Conservation (phyloP, 2,797 vertebrate species). For the Myotis daubentonii region DNA sequence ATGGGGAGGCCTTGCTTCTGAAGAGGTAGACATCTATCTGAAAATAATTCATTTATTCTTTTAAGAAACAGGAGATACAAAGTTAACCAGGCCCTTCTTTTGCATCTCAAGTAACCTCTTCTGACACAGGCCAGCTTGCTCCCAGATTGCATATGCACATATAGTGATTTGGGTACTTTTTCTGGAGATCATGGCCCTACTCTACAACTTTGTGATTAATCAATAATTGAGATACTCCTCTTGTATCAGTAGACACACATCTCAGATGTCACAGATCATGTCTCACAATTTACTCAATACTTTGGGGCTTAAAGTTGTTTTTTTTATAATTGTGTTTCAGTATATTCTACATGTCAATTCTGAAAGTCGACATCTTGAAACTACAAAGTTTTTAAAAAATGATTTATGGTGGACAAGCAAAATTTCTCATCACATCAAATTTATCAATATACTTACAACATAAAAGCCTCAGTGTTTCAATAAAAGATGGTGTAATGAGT, state of each 20-base stretch:
- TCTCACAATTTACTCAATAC: background rate
- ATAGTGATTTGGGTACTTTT: background rate
- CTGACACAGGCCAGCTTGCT: background rate
- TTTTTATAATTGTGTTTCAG: background rate
- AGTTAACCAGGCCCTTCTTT: background rate
- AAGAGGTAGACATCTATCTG: background rate
- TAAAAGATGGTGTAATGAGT: constrained; percentile 5
- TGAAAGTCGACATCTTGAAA: constrained; percentile 3
- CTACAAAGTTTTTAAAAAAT: background rate
- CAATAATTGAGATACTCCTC: background rate
- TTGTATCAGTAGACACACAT: background rate
- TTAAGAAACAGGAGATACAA: constrained; percentile 1
- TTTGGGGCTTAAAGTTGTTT: constrained; percentile 11
- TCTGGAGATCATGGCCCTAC: background rate
- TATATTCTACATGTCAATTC: background rate
- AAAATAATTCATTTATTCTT: background rate
- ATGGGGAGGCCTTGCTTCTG: background rate
- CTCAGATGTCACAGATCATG: background rate
- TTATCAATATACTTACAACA: background rate
- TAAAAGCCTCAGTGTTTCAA: background rate
- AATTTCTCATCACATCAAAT: constrained; percentile 32
- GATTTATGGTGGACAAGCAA: background rate
- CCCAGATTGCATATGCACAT: background rate
- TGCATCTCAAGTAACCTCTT: background rate
- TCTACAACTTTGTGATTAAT: background rate